phyloP scores from a whole-genome alignment of 1,140 invertebrate species.

The Drosophila orena region DNA sequence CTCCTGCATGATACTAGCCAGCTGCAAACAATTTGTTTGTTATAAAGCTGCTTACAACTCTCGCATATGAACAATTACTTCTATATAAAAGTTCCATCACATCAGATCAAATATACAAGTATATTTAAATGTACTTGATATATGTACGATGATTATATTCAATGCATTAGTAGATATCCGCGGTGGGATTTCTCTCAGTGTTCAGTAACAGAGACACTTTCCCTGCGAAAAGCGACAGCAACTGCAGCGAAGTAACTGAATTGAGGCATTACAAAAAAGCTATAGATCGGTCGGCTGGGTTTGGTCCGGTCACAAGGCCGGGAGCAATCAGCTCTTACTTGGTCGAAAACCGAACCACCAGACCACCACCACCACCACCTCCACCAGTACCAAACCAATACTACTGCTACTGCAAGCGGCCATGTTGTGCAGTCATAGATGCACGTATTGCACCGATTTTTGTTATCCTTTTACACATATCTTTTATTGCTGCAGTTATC shows the following conservation, averaged over 20 bases:
- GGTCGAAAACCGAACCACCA: conserved; percentile 2
- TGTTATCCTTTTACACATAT: conserved; percentile 19
- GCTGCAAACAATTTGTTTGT: too few relatives aligned
- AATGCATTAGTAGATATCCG: neutral
- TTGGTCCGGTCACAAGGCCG: conserved; percentile 5
- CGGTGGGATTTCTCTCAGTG: neutral
- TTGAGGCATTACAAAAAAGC: conserved; percentile 55
- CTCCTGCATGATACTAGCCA: too few relatives aligned
- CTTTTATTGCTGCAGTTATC: conserved; percentile 59
- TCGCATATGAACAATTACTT: too few relatives aligned
- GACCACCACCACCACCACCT: too few relatives aligned
- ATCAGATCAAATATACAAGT: too few relatives aligned
- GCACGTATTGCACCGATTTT: conserved; percentile 40
- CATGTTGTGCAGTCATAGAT: conserved; percentile 39
- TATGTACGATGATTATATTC: too few relatives aligned
- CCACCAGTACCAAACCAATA: neutral
- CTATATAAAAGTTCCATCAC: too few relatives aligned
- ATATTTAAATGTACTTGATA: too few relatives aligned
- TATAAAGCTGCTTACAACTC: too few relatives aligned
- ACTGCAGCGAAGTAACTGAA: conserved; percentile 62
- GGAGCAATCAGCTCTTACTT: conserved; percentile 63
- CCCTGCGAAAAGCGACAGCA: conserved; percentile 9
- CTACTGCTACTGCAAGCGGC: conserved; percentile 12
- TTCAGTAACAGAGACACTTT: conserved; percentile 2
- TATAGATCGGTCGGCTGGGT: conserved; percentile 4